Conservation (phyloP, 1,140 invertebrate species). For the Hyposmocoma kahamanoa region DNA sequence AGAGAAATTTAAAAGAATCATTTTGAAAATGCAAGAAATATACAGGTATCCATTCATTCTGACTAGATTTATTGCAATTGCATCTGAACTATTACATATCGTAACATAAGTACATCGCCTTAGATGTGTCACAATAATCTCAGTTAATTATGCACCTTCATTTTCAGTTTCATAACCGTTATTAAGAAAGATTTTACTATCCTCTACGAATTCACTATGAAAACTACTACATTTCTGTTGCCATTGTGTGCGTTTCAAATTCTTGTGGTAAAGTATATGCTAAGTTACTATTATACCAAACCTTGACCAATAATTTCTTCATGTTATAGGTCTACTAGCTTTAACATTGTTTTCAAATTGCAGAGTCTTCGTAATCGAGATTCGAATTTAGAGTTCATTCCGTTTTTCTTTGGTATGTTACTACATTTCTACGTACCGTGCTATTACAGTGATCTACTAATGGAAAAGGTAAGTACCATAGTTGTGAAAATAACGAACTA, state of each 20-base stretch:
- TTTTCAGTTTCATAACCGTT: constrained; percentile 23
- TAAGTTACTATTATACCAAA: too few relatives aligned
- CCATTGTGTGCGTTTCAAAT: constrained; percentile 37
- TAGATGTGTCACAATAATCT: too few relatives aligned
- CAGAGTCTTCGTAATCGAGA: constrained; percentile 26
- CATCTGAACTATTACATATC: too few relatives aligned
- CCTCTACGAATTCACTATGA: constrained; percentile 38
- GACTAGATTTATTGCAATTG: too few relatives aligned
- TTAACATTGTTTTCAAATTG: constrained; percentile 5
- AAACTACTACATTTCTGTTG: constrained; percentile 32
- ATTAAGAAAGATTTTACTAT: constrained; percentile 27
- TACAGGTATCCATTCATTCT: too few relatives aligned
- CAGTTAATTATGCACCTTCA: too few relatives aligned
- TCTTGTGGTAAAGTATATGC: constrained; percentile 28
- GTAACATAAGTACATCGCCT: too few relatives aligned
- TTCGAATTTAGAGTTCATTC: constrained; percentile 33
- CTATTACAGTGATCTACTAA: constrained; percentile 40
- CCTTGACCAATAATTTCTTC: neutral
- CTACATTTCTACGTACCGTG: constrained; percentile 37
- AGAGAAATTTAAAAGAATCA: constrained; percentile 23
- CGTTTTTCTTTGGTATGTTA: constrained; percentile 28
- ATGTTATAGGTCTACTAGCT: neutral
- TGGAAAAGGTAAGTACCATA: constrained; percentile 34
- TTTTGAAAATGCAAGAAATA: constrained; percentile 29
- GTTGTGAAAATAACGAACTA: too few relatives aligned